Evolutionary conservation across 2,113 vertebrate species (phyloP), one percentile per base, ranked within the genome.

Genomic region (Miniopterus natalensis): DNA sequence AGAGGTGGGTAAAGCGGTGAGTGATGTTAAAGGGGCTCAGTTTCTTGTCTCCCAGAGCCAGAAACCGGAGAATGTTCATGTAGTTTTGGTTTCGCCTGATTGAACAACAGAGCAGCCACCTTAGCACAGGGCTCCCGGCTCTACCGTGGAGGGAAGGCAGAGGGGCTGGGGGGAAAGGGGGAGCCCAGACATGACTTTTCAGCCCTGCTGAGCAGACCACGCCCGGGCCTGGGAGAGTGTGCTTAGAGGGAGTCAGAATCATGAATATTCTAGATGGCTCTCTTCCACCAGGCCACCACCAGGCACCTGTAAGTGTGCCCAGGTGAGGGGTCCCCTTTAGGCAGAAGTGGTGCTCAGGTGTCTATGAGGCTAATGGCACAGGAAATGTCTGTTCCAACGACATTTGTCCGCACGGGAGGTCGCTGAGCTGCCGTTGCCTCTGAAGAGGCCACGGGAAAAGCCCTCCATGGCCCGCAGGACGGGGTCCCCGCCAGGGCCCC

Each of bases 61-160:
- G 98, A 97, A 99, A 99, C 27, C 99, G 99, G 92, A 99, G 99
- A 97, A 99, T 99, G 97, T 90, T 99, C 89, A 92, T 98, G 92
- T 99, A 99, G 98, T 99, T 99, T 92, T 99, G 99, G 98, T 99
- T 99, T 73, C 99, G 99, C 98, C 99, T 99, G 97, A 98, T 31
- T 8, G 31, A 93, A 68, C 1, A 29, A 61, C 89, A 57, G 63
- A 79, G 66, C 1, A 5, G 23, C 8, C n/a, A 6, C 20, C 18
- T 84, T 42, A 25, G 81, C 13, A 23, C 0, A 0, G 45, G 57
- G 18, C 45, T n/a, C 65, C 68, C 17, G 10, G 1, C 8, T 14
- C 45, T 6, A 2, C 3, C 9, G 0, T 10, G 71, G 65, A 4
- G 1, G 45, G 66, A 70, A 40, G 29, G n/a, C 75, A 47, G 27